A percentile compares a stretch with the other conserved stretches of the same genome.
Conservation (phyloP, 2,113 vertebrate species). For the Bambusicola thoracicus region DNA sequence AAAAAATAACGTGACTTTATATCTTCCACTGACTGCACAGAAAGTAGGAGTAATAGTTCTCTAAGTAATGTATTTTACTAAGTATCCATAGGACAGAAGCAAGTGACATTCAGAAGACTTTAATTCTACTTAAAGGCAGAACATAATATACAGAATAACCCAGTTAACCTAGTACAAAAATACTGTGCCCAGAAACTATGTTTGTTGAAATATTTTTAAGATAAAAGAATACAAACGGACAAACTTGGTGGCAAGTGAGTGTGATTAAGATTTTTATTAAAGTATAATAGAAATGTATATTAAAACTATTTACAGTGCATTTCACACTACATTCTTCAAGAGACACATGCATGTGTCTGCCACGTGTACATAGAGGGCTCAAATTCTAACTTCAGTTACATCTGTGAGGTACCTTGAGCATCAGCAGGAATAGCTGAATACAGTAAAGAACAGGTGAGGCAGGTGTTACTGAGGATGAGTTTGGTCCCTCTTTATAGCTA, state of each 20-base stretch:
- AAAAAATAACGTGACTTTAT: not conserved
- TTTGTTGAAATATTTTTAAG: slow-evolving; percentile 75
- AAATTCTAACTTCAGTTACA: slow-evolving; percentile 23
- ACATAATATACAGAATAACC: slow-evolving; percentile 72
- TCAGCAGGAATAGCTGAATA: slow-evolving; percentile 17
- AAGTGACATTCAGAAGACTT: slow-evolving; percentile 9
- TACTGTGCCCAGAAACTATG: slow-evolving; percentile 78
- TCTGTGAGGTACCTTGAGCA: slow-evolving; percentile 16
- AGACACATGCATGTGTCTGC: slow-evolving; percentile 10
- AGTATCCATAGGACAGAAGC: not conserved
- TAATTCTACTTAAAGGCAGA: slow-evolving; percentile 51
- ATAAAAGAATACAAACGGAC: slow-evolving; percentile 71
- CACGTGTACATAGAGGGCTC: slow-evolving; percentile 10
- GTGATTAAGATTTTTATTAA: slow-evolving; percentile 59
- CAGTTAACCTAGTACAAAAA: slow-evolving; percentile 78
- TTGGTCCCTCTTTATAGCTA: slow-evolving; percentile 2
- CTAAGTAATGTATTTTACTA: not conserved
- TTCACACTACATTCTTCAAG: slow-evolving; percentile 67
- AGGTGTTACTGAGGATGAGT: slow-evolving; percentile 1
- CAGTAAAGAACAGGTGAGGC: not conserved
- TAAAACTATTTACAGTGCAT: slow-evolving; percentile 76
- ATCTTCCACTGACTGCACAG: not conserved
- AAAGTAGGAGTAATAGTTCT: not conserved
- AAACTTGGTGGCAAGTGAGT: slow-evolving; percentile 72
- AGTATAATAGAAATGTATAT: slow-evolving; percentile 66